These are phyloP conservation scores for Holothuria glaberrima DNA, from an alignment of 35 echinoderm and acorn worm genomes.

Conservation along the genomic window DNA sequence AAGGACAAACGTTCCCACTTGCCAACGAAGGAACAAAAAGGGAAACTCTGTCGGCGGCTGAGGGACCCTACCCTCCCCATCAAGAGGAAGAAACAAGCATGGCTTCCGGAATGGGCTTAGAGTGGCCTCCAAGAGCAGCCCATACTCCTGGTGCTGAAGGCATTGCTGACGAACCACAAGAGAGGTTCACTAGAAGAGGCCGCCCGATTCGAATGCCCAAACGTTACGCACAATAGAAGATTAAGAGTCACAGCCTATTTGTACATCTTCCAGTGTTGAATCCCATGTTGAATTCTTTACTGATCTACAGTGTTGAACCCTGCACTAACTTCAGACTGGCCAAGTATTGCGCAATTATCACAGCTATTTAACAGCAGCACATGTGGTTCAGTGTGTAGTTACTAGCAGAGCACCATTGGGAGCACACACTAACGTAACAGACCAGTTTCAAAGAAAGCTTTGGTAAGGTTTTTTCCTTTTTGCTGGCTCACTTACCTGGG, in stretches of 20 bases:
- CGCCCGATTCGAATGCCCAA: neutral
- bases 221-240: neutral
- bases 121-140: too few relatives aligned
- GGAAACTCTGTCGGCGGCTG: neutral
- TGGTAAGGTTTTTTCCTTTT: too few relatives aligned
- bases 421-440: neutral
- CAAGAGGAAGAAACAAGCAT: too few relatives aligned
- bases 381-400: conserved; percentile 1
- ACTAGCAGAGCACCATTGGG: neutral
- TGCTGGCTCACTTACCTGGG: too few relatives aligned
- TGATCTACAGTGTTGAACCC: neutral
- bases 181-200: neutral
- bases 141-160: neutral
- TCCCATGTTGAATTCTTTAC: too few relatives aligned
- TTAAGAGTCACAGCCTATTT: neutral
- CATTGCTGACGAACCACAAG: neutral
- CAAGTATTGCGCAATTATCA: neutral
- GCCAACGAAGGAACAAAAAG: neutral
- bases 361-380: neutral
- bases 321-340: neutral
- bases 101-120: too few relatives aligned
- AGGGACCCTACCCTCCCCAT: too few relatives aligned
- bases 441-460: too few relatives aligned
- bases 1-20: neutral
- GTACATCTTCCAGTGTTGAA: too few relatives aligned